Conservation (phyloP, 2,797 vertebrate species). For the Myotis daubentonii region DNA sequence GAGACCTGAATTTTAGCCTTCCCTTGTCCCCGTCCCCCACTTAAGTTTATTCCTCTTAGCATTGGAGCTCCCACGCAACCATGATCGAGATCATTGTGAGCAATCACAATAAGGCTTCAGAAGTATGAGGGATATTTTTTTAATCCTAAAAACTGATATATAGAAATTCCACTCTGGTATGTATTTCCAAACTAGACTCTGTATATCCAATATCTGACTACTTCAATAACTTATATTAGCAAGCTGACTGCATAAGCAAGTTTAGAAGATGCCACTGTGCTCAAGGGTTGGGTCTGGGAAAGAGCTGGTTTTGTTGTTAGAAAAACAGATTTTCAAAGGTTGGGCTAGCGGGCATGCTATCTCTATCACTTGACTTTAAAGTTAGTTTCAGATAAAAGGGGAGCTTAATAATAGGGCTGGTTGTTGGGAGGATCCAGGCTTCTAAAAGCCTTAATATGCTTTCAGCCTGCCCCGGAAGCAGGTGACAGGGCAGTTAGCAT, state of each 20-base stretch:
- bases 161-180: neutral
- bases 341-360: neutral
- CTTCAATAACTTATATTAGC: neutral
- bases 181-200: neutral
- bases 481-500: constrained; percentile 42
- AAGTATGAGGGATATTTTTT: neutral
- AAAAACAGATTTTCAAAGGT: constrained; percentile 27
- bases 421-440: neutral
- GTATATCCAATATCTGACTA: neutral
- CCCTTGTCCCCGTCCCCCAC: too few relatives aligned
- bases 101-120: neutral
- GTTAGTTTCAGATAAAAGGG: constrained; percentile 50
- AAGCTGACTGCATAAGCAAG: neutral
- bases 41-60: neutral
- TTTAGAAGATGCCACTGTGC: neutral
- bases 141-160: neutral
- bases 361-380: constrained; percentile 29
- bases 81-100: neutral
- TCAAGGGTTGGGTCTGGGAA: neutral
- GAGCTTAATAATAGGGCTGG: constrained; percentile 38
- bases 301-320: constrained; percentile 17
- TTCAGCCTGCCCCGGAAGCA: constrained; percentile 64
- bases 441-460: constrained; percentile 19
- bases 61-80: neutral
- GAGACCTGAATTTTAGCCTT: neutral